Conservation (phyloP, 2,888 invertebrate genomes). For the Drosophila rubida region DNA sequence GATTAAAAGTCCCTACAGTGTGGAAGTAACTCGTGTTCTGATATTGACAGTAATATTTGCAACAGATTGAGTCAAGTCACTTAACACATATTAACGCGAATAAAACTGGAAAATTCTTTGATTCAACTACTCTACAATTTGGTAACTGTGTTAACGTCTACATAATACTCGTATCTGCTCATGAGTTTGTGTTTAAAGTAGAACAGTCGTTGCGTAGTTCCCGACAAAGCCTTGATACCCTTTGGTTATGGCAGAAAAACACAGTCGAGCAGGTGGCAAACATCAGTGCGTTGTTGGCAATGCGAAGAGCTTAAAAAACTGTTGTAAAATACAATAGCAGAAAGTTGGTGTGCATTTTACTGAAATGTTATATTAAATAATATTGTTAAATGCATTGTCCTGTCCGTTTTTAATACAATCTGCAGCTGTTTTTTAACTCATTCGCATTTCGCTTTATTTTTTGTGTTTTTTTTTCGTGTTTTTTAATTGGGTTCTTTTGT, state of each 20-base stretch:
- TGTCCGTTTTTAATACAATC: slow-evolving; percentile 27
- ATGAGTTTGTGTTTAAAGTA: too few relatives aligned
- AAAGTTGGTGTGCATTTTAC: slow-evolving; percentile 1
- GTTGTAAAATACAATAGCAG: slow-evolving; percentile 8
- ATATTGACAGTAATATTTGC: too few relatives aligned
- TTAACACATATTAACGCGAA: too few relatives aligned
- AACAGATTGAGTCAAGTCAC: too few relatives aligned
- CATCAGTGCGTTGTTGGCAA: neutral
- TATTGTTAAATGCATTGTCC: slow-evolving; percentile 16
- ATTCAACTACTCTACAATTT: too few relatives aligned
- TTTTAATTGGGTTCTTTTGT: neutral
- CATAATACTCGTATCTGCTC: too few relatives aligned
- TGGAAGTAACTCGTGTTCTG: too few relatives aligned
- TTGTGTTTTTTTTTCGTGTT: neutral
- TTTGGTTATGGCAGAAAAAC: neutral
- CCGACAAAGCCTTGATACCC: neutral
- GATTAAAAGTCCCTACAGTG: too few relatives aligned
- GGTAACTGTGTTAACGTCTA: too few relatives aligned
- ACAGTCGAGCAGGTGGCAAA: slow-evolving; percentile 14
- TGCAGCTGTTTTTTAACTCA: slow-evolving; percentile 8
- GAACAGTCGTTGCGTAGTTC: neutral
- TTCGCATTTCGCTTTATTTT: neutral
- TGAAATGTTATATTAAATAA: slow-evolving; percentile 7
- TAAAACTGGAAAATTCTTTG: too few relatives aligned
- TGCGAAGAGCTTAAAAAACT: slow-evolving; percentile 6